phyloP scores from a whole-genome alignment of 2,797 vertebrate species.

The Acestrorhynchus altus region DNA sequence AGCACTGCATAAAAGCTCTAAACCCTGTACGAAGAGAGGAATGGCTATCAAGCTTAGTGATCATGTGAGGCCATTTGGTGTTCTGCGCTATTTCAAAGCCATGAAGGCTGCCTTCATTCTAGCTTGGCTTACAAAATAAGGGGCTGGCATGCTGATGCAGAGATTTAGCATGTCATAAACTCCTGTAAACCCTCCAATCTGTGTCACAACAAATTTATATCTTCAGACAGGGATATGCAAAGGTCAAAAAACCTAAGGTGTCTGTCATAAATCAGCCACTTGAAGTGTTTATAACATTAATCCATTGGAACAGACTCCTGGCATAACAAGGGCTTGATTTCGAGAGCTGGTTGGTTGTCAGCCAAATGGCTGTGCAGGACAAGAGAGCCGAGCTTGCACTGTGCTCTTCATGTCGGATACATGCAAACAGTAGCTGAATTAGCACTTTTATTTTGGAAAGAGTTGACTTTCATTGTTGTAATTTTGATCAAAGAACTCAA shows the following conservation, averaged over 20 bases:
- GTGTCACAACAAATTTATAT: conserved; percentile 86
- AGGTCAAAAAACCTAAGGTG: conserved; percentile 85
- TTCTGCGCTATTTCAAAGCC: conserved; percentile 59
- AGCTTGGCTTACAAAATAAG: conserved; percentile 77
- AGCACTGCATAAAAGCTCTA: conserved; percentile 24
- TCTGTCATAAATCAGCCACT: conserved; percentile 82
- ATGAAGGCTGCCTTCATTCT: conserved; percentile 63
- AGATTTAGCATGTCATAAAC: conserved; percentile 87
- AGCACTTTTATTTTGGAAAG: conserved; percentile 18
- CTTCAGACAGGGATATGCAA: conserved; percentile 85
- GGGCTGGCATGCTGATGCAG: conserved; percentile 71
- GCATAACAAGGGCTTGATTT: conserved; percentile 77
- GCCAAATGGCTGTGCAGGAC: conserved; percentile 61
- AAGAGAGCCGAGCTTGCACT: conserved; percentile 25
- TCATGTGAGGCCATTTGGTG: conserved; percentile 19
- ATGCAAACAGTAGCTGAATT: conserved; percentile 34
- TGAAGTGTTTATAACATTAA: conserved; percentile 86
- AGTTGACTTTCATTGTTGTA: conserved; percentile 38
- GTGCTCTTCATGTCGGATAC: conserved; percentile 36
- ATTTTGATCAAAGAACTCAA: conserved; percentile 45
- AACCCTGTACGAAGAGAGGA: conserved; percentile 3
- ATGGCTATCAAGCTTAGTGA: conserved; percentile 7
- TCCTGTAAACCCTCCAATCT: conserved; percentile 84
- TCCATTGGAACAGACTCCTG: conserved; percentile 81
- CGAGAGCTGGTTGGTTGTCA: conserved; percentile 68